phyloP scores from a whole-genome alignment of 2,888 invertebrate species.

The Oxystoma pomonae region DNA sequence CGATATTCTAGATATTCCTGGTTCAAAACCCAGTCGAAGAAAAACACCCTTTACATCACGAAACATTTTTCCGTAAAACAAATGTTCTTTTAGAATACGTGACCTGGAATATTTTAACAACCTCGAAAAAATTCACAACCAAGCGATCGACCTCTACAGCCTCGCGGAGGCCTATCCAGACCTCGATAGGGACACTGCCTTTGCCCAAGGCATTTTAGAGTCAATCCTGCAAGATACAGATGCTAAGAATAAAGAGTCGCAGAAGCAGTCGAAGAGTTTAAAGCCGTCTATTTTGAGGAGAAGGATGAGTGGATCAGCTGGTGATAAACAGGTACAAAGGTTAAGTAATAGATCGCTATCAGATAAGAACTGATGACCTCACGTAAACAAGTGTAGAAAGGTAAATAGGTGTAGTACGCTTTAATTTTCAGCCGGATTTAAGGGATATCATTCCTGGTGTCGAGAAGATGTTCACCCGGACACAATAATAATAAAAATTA shows the following conservation, averaged over 20 bases:
- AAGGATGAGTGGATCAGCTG: slow-evolving; percentile 58
- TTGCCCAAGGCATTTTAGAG: slow-evolving; percentile 60
- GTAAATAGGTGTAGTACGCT: too few species aligned
- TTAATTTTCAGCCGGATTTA: too few species aligned
- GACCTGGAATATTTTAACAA: slow-evolving; percentile 70
- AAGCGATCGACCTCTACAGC: slow-evolving; percentile 37
- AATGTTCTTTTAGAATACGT: slow-evolving; percentile 52
- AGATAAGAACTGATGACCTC: too few species aligned
- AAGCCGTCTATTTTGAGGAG: slow-evolving; percentile 55
- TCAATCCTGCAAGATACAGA: slow-evolving; percentile 54
- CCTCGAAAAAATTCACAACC: slow-evolving; percentile 57
- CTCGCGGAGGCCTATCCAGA: slow-evolving; percentile 49
- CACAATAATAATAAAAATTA: too few species aligned
- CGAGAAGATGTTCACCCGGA: too few species aligned
- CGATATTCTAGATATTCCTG: too few species aligned
- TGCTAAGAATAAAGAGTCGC: slow-evolving; percentile 22
- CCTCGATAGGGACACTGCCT: slow-evolving; percentile 59
- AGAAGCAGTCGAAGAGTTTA: slow-evolving; percentile 19
- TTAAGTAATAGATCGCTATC: too few species aligned
- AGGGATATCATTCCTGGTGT: too few species aligned
- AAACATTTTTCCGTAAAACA: too few species aligned
- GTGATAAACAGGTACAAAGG: slow-evolving; percentile 38
- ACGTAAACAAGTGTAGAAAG: too few species aligned
- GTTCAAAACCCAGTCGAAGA: too few species aligned
- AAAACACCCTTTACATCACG: too few species aligned